phyloP scores from a whole-genome alignment of 2,888 invertebrate species.

The Eilema griseolum region DNA sequence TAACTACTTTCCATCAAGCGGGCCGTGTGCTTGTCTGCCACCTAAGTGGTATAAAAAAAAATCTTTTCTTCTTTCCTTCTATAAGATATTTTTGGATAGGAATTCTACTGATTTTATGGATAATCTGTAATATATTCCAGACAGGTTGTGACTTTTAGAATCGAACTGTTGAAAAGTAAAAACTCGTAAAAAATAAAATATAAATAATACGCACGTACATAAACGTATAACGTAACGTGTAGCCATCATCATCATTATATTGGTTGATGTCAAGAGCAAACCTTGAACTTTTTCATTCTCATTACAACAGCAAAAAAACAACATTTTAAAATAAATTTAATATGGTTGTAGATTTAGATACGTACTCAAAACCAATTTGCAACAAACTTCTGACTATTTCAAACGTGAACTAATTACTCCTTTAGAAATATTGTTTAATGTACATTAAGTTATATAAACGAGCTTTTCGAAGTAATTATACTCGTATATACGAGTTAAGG shows the following conservation, averaged over 20 bases:
- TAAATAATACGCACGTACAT: neutral
- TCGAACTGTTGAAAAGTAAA: neutral
- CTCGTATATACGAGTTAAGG: slow-evolving; percentile 42
- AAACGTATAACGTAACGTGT: neutral
- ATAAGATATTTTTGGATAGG: too few species aligned
- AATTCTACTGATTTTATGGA: too few species aligned
- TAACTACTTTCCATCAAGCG: too few species aligned
- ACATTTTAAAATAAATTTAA: slow-evolving; percentile 4
- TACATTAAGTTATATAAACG: slow-evolving; percentile 42
- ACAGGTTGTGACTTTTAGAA: too few species aligned
- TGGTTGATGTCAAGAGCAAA: slow-evolving; percentile 14
- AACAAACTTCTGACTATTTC: slow-evolving; percentile 33
- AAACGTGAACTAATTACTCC: slow-evolving; percentile 36
- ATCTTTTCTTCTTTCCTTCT: too few species aligned
- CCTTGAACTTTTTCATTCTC: slow-evolving; percentile 17
- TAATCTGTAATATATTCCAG: too few species aligned
- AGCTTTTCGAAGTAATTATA: slow-evolving; percentile 13
- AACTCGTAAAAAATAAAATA: neutral
- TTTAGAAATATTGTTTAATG: slow-evolving; percentile 41
- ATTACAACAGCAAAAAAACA: slow-evolving; percentile 13
- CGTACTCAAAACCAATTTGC: slow-evolving; percentile 28
- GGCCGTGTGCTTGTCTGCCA: too few species aligned
- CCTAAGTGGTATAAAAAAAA: too few species aligned
- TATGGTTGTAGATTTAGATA: neutral
- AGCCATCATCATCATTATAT: slow-evolving; percentile 14